phyloP scores from a whole-genome alignment of 2,888 invertebrate genomes.

The Papilio demoleus region DNA sequence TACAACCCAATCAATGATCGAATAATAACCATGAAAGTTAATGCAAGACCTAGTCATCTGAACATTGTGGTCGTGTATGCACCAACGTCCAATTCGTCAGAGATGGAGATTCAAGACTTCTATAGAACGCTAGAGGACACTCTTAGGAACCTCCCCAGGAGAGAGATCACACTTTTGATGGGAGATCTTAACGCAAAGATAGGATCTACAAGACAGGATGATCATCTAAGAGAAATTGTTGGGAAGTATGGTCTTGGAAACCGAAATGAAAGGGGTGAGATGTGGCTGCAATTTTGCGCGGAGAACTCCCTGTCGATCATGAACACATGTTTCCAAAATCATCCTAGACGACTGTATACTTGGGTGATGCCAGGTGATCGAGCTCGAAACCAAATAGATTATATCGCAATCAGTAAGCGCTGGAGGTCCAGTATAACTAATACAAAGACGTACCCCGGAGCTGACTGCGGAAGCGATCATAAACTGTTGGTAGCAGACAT shows the following conservation, averaged over 20 bases:
- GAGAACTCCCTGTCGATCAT: neutral
- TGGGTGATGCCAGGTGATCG: slow-evolving; percentile 5
- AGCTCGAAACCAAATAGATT: slow-evolving; percentile 18
- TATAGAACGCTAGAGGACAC: neutral
- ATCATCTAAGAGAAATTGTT: neutral
- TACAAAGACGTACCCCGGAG: neutral
- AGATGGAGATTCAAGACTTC: neutral
- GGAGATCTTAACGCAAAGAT: neutral
- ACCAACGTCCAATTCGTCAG: neutral
- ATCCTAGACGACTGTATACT: slow-evolving; percentile 16
- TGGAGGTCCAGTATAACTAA: slow-evolving; percentile 1
- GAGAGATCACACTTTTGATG: neutral
- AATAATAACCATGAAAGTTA: neutral
- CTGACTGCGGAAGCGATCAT: neutral
- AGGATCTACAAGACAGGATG: neutral
- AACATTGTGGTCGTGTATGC: neutral
- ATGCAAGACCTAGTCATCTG: neutral
- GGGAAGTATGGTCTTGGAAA: neutral
- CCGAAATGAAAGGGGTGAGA: slow-evolving; percentile 1
- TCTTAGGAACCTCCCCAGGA: neutral
- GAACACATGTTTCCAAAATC: slow-evolving; percentile 16
- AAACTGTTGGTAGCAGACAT: neutral
- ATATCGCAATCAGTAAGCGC: neutral
- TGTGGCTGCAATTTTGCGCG: neutral
- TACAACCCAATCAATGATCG: neutral